Percentiles rank a stretch among this genome's conserved stretches.
Evolutionary conservation across 2,113 vertebrate species (phyloP).

Genomic region (Tor tambroides): DNA sequence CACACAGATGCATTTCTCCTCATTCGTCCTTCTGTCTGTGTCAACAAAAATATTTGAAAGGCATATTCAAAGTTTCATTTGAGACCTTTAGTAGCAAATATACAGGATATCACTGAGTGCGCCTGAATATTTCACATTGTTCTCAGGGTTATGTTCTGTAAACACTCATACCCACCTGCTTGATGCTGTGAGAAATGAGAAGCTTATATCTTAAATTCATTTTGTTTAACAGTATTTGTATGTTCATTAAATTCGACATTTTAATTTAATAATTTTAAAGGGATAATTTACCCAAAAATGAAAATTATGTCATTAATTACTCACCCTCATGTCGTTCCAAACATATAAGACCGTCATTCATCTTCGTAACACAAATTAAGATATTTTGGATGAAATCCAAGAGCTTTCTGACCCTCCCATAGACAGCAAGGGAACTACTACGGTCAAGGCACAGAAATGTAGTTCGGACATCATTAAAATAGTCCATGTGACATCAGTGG

Average conservation of each 20-base stretch:
- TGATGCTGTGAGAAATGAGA: not conserved
- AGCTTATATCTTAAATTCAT: not conserved
- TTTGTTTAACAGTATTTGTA: not conserved
- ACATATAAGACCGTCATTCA: no score
- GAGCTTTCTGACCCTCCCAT: no score
- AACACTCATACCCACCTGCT: not conserved
- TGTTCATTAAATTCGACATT: not conserved
- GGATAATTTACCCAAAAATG: no score
- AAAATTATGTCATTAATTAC: no score
- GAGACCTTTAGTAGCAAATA: not conserved
- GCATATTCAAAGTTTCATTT: not conserved
- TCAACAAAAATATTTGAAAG: not conserved
- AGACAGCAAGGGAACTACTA: no score
- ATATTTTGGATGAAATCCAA: no score
- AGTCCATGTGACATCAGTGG: no score
- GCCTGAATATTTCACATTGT: not conserved
- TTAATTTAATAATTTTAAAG: not conserved
- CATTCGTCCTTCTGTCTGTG: not conserved
- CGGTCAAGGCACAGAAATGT: no score
- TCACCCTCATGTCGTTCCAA: no score
- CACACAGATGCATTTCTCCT: not conserved
- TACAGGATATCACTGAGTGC: not conserved
- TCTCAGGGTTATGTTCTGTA: not conserved
- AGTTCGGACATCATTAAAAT: no score
- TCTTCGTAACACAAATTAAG: no score